phyloP scores from a whole-genome alignment of 2,888 invertebrate genomes.

The Amiota minor region DNA sequence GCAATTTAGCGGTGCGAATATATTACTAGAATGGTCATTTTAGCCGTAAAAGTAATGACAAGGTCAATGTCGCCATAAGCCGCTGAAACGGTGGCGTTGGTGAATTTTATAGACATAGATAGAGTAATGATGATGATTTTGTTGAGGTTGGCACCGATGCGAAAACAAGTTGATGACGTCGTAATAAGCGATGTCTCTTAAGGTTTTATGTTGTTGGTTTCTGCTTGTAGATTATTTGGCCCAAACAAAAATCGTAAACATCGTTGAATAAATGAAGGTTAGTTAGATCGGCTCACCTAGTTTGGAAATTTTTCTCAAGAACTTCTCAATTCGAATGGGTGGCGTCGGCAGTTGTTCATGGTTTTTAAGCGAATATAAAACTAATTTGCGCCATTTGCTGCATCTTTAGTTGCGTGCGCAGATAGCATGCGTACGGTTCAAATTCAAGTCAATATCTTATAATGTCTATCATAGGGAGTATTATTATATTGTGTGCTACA shows the following conservation, averaged over 20 bases:
- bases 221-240: slow-evolving; percentile 12
- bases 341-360: slow-evolving; percentile 31
- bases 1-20: slow-evolving; percentile 50
- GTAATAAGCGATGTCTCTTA: background rate
- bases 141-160: slow-evolving; percentile 1
- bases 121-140: background rate
- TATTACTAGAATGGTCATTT: background rate
- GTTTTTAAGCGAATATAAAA: slow-evolving; percentile 50
- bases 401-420: slow-evolving; percentile 47
- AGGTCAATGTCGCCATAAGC: slow-evolving; percentile 57
- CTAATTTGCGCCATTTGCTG: slow-evolving; percentile 36
- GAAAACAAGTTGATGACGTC: slow-evolving; percentile 40
- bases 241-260: background rate
- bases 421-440: slow-evolving; percentile 33
- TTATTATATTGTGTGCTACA: slow-evolving; percentile 41
- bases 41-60: slow-evolving; percentile 43
- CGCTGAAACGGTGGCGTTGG: slow-evolving; percentile 4
- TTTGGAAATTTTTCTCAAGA: slow-evolving; percentile 56
- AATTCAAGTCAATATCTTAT: background rate
- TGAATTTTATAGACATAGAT: background rate
- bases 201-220: slow-evolving; percentile 9
- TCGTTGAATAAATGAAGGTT: background rate
- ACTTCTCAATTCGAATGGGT: slow-evolving; percentile 38
- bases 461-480: slow-evolving; percentile 44
- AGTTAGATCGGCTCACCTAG: slow-evolving; percentile 59